A percentile compares a stretch with the other conserved stretches of the same genome.
phyloP scores from a whole-genome alignment of 2,888 invertebrate genomes.

The Furcula furcula region DNA sequence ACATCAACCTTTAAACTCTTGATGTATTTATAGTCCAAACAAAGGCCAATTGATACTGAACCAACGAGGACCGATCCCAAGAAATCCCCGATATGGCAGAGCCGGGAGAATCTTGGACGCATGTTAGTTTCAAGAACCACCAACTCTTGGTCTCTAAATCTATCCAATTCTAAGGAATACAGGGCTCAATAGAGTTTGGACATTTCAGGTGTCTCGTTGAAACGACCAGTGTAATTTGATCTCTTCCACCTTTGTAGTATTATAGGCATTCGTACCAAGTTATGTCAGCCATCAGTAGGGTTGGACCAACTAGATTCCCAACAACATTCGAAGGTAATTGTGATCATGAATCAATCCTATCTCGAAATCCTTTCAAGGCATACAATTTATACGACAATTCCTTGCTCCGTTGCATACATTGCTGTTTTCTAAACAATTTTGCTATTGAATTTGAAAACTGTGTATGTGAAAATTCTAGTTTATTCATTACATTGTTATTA shows the following conservation, averaged over 20 bases:
- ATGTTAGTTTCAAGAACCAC: slow-evolving; percentile 37
- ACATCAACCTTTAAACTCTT: slow-evolving; percentile 47
- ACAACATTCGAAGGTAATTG: slow-evolving; percentile 74
- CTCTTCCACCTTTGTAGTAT: slow-evolving; percentile 11
- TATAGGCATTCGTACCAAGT: slow-evolving; percentile 24
- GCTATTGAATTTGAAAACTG: slow-evolving; percentile 16
- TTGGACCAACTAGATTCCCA: slow-evolving; percentile 48
- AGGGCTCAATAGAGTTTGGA: slow-evolving; percentile 28
- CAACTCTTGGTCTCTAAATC: slow-evolving; percentile 20
- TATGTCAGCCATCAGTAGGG: slow-evolving; percentile 36
- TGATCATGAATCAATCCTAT: slow-evolving; percentile 76
- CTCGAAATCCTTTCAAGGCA: slow-evolving; percentile 52
- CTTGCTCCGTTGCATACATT: slow-evolving; percentile 35
- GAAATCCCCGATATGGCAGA: slow-evolving; percentile 55
- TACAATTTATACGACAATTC: slow-evolving; percentile 34
- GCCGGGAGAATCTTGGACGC: slow-evolving; percentile 45
- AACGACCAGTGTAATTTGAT: slow-evolving; percentile 18
- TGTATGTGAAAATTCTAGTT: slow-evolving; percentile 20
- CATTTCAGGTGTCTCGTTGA: slow-evolving; percentile 26
- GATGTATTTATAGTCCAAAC: slow-evolving; percentile 58
- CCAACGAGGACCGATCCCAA: slow-evolving; percentile 44
- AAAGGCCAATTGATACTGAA: slow-evolving; percentile 50
- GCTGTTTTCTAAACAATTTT: slow-evolving; percentile 22
- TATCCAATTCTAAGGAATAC: slow-evolving; percentile 15
- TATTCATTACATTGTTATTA: slow-evolving; percentile 15